Percentiles rank a stretch among this genome's conserved stretches.
Evolutionary conservation across 2,113 vertebrate genomes (phyloP).

Genomic region (Paramisgurnus dabryanus): DNA sequence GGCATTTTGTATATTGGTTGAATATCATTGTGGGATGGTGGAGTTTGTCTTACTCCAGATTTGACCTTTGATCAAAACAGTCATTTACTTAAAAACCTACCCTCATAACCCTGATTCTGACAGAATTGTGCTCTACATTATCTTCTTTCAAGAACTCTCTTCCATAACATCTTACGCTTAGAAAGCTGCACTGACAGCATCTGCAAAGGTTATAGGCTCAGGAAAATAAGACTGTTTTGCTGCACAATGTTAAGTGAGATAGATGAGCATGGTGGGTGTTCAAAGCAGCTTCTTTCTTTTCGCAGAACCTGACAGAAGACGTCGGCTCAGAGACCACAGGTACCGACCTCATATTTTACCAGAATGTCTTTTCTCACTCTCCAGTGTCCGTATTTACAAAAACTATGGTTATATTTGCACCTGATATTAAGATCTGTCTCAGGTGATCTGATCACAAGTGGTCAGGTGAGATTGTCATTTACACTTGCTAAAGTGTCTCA

Average conservation of each 20-base stretch:
- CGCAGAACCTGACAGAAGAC: slow-evolving; percentile 96
- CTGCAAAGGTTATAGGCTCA: slow-evolving; percentile 46
- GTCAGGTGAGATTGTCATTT: too few species aligned
- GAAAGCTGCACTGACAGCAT: slow-evolving; percentile 21
- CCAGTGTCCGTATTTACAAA: neutral
- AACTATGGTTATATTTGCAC: neutral
- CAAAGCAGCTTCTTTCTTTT: slow-evolving; percentile 36
- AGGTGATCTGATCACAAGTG: too few species aligned
- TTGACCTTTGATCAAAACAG: neutral
- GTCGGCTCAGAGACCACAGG: slow-evolving; percentile 94
- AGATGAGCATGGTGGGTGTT: slow-evolving; percentile 2
- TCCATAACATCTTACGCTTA: neutral
- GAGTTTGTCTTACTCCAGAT: neutral
- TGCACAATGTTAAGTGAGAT: slow-evolving; percentile 36
- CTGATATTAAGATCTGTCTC: too few species aligned
- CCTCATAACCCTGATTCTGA: slow-evolving; percentile 2
- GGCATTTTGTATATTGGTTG: neutral
- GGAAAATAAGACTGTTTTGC: slow-evolving; percentile 50
- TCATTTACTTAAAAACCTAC: slow-evolving; percentile 15
- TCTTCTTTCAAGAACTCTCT: slow-evolving; percentile 22
- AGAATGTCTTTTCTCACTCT: neutral
- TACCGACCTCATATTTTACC: slow-evolving; percentile 60
- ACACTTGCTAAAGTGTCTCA: too few species aligned
- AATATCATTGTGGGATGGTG: neutral
- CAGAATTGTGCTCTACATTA: slow-evolving; percentile 7